phyloP scores from a whole-genome alignment of 2,113 vertebrate species.

The Cromileptes altivelis region DNA sequence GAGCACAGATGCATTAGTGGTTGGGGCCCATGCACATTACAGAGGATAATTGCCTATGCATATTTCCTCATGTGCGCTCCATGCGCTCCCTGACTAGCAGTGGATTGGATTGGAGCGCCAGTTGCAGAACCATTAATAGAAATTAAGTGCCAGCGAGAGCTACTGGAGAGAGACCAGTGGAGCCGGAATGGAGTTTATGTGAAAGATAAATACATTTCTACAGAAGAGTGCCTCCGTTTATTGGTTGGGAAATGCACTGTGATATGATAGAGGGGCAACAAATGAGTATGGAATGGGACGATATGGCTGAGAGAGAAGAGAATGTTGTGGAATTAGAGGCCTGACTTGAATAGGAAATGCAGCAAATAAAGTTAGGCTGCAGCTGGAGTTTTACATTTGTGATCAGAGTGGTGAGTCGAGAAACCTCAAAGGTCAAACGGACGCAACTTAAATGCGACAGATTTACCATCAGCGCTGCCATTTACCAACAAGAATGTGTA shows the following conservation, averaged over 20 bases:
- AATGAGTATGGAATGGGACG: constrained; percentile 80
- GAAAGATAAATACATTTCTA: constrained; percentile 87
- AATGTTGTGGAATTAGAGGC: constrained; percentile 69
- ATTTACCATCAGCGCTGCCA: constrained; percentile 26
- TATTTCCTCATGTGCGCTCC: constrained; percentile 81
- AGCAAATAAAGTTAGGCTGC: constrained; percentile 31
- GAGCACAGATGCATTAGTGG: constrained; percentile 78
- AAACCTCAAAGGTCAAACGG: not conserved
- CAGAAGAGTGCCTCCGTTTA: constrained; percentile 85
- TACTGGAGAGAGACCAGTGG: constrained; percentile 81
- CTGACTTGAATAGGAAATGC: constrained; percentile 74
- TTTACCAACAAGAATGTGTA: constrained; percentile 41
- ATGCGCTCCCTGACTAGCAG: constrained; percentile 68
- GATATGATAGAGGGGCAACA: constrained; percentile 84
- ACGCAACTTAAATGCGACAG: constrained; percentile 17
- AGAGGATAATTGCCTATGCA: constrained; percentile 82
- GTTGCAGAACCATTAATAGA: constrained; percentile 87
- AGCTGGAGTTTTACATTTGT: constrained; percentile 24
- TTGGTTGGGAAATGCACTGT: constrained; percentile 85
- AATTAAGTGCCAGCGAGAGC: constrained; percentile 84
- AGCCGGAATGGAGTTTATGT: constrained; percentile 82
- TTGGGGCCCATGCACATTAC: constrained; percentile 77
- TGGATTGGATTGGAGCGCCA: constrained; percentile 78
- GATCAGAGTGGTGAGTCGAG: constrained; percentile 17
- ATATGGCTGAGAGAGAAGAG: constrained; percentile 73